Base-by-base conservation (phyloP, 2,888 invertebrate genomes). In the Gastrophysa polygoni region DNA sequence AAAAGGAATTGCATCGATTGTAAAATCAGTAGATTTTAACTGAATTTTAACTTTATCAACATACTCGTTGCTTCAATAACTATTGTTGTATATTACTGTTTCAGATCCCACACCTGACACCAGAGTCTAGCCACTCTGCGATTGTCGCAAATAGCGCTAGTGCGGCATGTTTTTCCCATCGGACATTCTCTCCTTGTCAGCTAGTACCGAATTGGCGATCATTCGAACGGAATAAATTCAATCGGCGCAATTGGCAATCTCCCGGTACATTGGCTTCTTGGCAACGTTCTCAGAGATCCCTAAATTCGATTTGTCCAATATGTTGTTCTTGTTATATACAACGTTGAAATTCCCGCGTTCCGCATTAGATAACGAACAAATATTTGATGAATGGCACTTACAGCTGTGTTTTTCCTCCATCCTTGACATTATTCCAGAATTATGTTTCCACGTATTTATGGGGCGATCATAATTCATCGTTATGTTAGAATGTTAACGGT, bases 291-390 rank as follows among this genome's bases (percentile, higher is more conserved):
- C 52, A 29, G 32, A 57, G 32, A 57, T 57, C 34, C 16, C 57
- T 34, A 24, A 57, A 57, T 57, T 57, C 32, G 57, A 57, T 57
- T 49, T 57, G 32, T 48, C 34, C 57, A 57, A 32, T 57, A 57
- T 32, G 57, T 57, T 48, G 24, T 32, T 7, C 11, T 38, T n/a
- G n/a, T n/a, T n/a, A 24, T 24, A 7, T 24, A 24, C 7, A 24
- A n/a, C 16, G 17, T 52, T 20, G 20, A 20, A 52, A 38, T 10
- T 5, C 54, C 38, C 44, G 49, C 50, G 62, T 59, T 63, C 55
- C 55, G 28, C 38, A 43, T 44, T 63, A 51, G 62, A 58, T 58
- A 58, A 58, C 58, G 50, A 47, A 59, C 59, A 63, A 63, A 63
- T 63, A 59, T 63, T 63, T 58, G 62, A 63, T 58, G 29, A 50